These are phyloP conservation scores for Peucedramus taeniatus DNA, from an alignment of 2,113 vertebrate genomes.

Conservation along the genomic window DNA sequence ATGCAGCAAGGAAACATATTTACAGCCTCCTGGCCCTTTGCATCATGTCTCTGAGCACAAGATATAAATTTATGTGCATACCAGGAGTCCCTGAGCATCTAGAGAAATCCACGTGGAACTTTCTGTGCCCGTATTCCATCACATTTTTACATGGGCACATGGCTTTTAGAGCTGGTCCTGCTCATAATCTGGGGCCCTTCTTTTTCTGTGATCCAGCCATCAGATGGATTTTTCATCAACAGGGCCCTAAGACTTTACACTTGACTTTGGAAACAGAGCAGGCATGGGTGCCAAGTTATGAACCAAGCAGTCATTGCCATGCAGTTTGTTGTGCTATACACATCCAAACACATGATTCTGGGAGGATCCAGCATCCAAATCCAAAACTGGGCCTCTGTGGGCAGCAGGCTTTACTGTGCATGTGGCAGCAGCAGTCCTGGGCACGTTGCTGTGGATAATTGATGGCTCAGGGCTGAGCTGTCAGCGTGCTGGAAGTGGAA, in stretches of 20 bases:
- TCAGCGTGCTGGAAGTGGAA: background rate
- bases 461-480: background rate
- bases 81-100: background rate
- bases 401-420: background rate
- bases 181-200: background rate
- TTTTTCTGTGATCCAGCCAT: background rate
- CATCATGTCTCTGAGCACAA: background rate
- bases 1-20: background rate
- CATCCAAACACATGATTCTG: background rate
- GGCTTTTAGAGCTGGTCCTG: constrained; percentile 15
- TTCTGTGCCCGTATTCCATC: background rate
- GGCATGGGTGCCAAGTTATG: background rate
- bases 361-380: background rate
- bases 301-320: background rate
- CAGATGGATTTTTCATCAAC: constrained; percentile 26
- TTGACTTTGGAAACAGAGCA: constrained; percentile 21
- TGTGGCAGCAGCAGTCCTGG: background rate
- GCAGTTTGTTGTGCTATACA: background rate
- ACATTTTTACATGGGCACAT: background rate
- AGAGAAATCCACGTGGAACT: background rate
- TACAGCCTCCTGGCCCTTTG: background rate
- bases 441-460: background rate
- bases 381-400: background rate
- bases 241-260: background rate
- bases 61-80: background rate